These are phyloP conservation scores for Choloepus hoffmanni DNA, from an alignment of 2,113 vertebrate species.

Conservation along the genomic window DNA sequence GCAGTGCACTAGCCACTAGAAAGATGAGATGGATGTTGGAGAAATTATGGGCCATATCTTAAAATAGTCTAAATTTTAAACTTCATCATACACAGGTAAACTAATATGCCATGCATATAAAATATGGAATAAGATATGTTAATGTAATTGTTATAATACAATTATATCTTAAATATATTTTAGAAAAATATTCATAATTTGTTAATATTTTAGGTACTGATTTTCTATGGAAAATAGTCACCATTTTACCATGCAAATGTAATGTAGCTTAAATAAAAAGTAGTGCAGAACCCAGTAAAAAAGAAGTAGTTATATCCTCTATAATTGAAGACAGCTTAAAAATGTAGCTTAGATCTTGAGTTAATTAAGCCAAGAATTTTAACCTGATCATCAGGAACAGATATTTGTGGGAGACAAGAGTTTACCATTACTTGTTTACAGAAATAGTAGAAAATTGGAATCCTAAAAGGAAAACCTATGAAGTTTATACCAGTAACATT, in stretches of 20 bases:
- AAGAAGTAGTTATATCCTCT: not conserved
- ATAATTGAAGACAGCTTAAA: constrained; percentile 70
- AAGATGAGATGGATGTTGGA: not conserved
- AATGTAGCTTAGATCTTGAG: constrained; percentile 64
- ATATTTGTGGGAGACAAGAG: constrained; percentile 8
- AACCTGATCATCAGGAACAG: constrained; percentile 54
- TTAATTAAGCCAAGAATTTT: constrained; percentile 70
- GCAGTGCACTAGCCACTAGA: not conserved
- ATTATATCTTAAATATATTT: not conserved
- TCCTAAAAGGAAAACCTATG: constrained; percentile 29
- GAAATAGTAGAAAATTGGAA: constrained; percentile 27
- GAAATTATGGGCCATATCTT: not conserved
- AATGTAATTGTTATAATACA: not conserved
- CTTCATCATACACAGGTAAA: not conserved
- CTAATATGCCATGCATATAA: not conserved
- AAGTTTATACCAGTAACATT: not conserved
- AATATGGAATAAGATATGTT: not conserved
- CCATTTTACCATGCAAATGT: constrained; percentile 20
- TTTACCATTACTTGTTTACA: constrained; percentile 36
- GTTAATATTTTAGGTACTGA: not conserved
- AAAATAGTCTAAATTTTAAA: not conserved
- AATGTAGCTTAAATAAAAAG: constrained; percentile 57
- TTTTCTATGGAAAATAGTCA: not conserved
- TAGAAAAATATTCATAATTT: constrained; percentile 12
- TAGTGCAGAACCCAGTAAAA: not conserved